Percentiles rank a stretch among this genome's conserved stretches.
phyloP scores from a whole-genome alignment of 1,140 invertebrate genomes.

The Zeugodacus cucurbitae region DNA sequence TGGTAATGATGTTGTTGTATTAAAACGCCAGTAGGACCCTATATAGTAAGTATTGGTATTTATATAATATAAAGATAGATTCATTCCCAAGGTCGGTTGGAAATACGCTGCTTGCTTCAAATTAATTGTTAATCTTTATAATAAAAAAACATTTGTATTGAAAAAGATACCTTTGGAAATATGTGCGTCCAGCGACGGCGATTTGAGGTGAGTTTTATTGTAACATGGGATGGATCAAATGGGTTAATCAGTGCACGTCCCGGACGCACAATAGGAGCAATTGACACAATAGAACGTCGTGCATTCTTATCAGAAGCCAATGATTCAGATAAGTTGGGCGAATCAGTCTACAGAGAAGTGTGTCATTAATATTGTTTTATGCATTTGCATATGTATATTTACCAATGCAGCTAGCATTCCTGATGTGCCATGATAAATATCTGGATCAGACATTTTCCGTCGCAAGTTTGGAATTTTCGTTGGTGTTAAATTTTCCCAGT shows the following conservation, averaged over 20 bases:
- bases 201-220: slow-evolving; percentile 96
- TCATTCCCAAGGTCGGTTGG: too few species aligned
- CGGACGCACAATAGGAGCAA: slow-evolving; percentile 71
- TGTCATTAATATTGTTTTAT: background rate
- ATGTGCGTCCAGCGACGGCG: slow-evolving; percentile 97
- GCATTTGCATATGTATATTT: background rate
- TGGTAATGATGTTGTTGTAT: slow-evolving; percentile 96
- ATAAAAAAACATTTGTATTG: background rate
- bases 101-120: background rate
- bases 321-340: slow-evolving; percentile 58
- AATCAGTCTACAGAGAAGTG: slow-evolving; percentile 47
- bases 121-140: too few species aligned
- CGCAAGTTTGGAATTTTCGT: slow-evolving; percentile 69
- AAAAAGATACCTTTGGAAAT: slow-evolving; percentile 80
- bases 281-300: slow-evolving; percentile 57
- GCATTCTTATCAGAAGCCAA: slow-evolving; percentile 65
- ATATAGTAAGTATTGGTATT: slow-evolving; percentile 43
- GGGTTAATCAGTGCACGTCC: slow-evolving; percentile 91
- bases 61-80: too few species aligned
- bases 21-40: slow-evolving; percentile 85
- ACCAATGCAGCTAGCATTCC: slow-evolving; percentile 59
- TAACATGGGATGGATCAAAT: slow-evolving; percentile 96
- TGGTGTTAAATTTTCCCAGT: slow-evolving; percentile 71
- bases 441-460: slow-evolving; percentile 84
- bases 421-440: slow-evolving; percentile 75